Evolutionary conservation across 2,888 invertebrate species (phyloP), one percentile per base, ranked within the genome.

Genomic region (Pecten maximus): DNA sequence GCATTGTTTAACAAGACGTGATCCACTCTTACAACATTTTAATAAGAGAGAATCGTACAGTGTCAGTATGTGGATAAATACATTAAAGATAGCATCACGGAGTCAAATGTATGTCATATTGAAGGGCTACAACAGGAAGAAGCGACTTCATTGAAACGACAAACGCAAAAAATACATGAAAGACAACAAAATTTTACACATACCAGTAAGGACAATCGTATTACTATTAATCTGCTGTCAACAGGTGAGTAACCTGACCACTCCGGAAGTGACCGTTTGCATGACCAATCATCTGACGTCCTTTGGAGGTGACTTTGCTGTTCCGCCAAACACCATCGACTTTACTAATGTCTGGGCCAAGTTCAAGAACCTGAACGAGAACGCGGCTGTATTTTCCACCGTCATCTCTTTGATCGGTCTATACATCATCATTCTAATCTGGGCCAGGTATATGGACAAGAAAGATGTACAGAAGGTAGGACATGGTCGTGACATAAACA

Each of bases 281-380:
- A 91, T 95, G 40, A 96, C 96, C 89, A 95, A 93, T 86, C 97
- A 97, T 39, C 93, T 97, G 93, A 97, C 97, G 6, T 96, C 97
- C 4, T 97, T 97, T 91, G 96, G 96, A 0, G 96, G 96, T 16
- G 96, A 96, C 93, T 95, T 96, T 89, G 96, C 94, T 12, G 96
- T 96, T 4, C 96, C 96, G 6, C 96, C 96, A 0, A 97, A 97
- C 93, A 96, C 96, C 16, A 97, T 97, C 89, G 96, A 97, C 94
- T 97, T 97, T 93, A 95, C 92, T 89, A 97, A 96, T 44, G 96
- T 97, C 6, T 96, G 96, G 96, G 94, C 94, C 39, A 96, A 96
- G 93, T 97, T 97, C 93, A 95, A 95, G 90, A 95, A 96, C 90
- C 95, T 96, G 44, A 94, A 94, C 54, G 96, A 96, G 91, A 96